Evolutionary conservation across 2,888 invertebrate species (phyloP).

Genomic region (Pteria penguin): DNA sequence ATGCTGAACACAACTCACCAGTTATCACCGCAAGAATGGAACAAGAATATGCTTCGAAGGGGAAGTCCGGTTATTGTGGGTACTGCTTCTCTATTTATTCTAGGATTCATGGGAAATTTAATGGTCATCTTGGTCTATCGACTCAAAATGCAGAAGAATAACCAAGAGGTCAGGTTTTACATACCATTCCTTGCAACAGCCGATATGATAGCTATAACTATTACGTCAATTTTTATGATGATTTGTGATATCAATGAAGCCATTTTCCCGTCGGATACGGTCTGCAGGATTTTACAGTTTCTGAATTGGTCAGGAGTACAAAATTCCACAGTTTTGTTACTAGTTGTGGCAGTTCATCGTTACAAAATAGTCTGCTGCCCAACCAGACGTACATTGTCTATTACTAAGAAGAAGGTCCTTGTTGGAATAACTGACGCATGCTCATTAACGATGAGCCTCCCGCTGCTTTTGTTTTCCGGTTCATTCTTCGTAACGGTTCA

Average conservation of each 20-base stretch:
- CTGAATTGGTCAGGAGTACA: background rate
- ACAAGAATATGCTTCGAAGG: background rate
- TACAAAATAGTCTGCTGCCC: background rate
- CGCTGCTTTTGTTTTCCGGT: background rate
- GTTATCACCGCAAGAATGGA: background rate
- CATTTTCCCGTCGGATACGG: background rate
- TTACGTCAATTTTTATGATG: background rate
- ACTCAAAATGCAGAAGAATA: background rate
- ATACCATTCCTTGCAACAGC: background rate
- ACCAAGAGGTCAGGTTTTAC: background rate
- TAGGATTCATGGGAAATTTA: background rate
- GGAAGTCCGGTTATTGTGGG: background rate
- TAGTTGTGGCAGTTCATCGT: background rate
- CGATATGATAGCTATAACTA: background rate
- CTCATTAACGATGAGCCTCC: background rate
- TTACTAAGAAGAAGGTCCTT: background rate
- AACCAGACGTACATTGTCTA: background rate
- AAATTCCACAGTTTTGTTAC: background rate
- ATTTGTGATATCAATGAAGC: background rate
- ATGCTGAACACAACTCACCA: background rate
- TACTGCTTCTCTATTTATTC: background rate
- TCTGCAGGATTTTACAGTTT: background rate
- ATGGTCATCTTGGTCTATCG: background rate
- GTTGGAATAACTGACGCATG: background rate
- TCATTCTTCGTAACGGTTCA: background rate